Evolutionary conservation across 2,888 invertebrate genomes (phyloP), one percentile per base, ranked within the genome.

Genomic region (Melikaiella ostensackeni): DNA sequence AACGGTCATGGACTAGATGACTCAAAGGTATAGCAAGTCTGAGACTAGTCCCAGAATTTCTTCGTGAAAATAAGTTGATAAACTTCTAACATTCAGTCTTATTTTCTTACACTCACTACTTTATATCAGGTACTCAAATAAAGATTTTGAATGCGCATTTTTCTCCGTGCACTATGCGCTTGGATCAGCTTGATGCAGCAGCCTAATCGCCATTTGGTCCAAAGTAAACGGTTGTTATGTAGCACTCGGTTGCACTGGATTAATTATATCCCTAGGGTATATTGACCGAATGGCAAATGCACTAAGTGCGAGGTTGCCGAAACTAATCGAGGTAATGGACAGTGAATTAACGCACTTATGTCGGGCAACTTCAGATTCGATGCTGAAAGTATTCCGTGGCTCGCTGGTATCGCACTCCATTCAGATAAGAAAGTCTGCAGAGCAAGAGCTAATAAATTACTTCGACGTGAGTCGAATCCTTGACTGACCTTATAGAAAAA

Each of bases 271-370:
- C 21, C 27, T 9, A 11, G 57, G 24, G 57, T 57, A 57, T 24
- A 64, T 50, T 21, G n/a, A 70, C 38, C 16, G 16, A 64, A 13
- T 64, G n/a, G 38, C 21, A 42, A 24, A 42, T 64, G 13, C 24
- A 35, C 55, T 35, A 64, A 77, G 38, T 46, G 30, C 38, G 50
- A 42, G 21, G 35, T 64, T 64, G 24, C 13, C 6, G 13, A 24
- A 64, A 64, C 38, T 38, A 24, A 64, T 64, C 38, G 21, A 38
- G 38, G n/a, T 38, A 63, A 63, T 38, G 63, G 63, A 63, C n/a
- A 21, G 19, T 19, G 38, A 63, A 63, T 63, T 63, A 63, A 38
- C 38, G 63, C 24, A 64, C 38, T 64, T 42, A 21, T 42, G 6
- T 24, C 21, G 38, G 42, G 64, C 38, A 63, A 63, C 64, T 64